Conservation (phyloP, 2,113 vertebrate species). For the Platysternon megacephalum region DNA sequence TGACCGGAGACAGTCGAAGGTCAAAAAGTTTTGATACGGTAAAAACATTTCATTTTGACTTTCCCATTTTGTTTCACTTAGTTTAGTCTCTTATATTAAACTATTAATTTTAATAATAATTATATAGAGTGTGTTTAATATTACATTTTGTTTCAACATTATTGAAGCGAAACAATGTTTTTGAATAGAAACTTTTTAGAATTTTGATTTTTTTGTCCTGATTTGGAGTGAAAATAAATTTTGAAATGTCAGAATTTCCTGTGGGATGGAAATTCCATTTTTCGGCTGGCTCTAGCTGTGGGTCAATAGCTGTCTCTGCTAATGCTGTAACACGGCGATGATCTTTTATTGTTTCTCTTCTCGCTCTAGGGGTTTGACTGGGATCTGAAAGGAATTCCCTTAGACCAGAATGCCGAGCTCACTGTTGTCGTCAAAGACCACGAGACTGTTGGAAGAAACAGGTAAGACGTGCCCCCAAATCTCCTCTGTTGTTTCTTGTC, state of each 20-base stretch:
- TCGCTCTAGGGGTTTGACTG: constrained; percentile 91
- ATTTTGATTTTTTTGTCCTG: not conserved
- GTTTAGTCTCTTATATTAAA: no score
- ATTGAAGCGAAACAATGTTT: not conserved
- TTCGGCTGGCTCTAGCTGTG: not conserved
- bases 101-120: not conserved
- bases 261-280: not conserved
- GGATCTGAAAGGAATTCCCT: constrained; percentile 93
- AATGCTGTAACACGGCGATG: rapidly evolving
- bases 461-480: constrained; percentile 68
- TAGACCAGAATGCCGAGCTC: constrained; percentile 88
- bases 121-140: not conserved
- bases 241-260: not conserved
- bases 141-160: not conserved
- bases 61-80: not conserved
- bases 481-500: not conserved
- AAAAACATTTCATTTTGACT: not conserved
- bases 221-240: not conserved
- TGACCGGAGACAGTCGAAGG: not conserved
- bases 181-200: not conserved
- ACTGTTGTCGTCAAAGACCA: constrained; percentile 95
- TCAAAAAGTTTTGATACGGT: not conserved
- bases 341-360: not conserved
- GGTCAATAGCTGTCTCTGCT: not conserved
- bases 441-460: constrained; percentile 95